Conservation (phyloP, 2,888 invertebrate species). For the Hoplodrina blanda region DNA sequence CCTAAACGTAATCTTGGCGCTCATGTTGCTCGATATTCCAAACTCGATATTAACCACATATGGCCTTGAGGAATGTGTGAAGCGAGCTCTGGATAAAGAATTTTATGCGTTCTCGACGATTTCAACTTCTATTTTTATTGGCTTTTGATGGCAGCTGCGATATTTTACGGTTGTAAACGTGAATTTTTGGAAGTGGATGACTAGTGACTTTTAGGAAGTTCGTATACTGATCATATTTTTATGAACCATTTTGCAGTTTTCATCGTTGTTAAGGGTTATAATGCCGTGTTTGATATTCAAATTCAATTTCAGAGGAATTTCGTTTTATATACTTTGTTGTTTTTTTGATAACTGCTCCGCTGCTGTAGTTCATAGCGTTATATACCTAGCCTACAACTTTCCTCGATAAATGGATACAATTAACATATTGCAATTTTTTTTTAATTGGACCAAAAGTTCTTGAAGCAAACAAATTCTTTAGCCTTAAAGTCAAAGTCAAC, state of each 20-base stretch:
- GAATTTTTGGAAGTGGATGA: slow-evolving; percentile 41
- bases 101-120: slow-evolving; percentile 51
- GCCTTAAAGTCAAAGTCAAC: too few species aligned
- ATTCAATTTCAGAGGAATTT: neutral
- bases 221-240: slow-evolving; percentile 23
- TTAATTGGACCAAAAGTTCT: too few species aligned
- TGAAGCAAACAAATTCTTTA: too few species aligned
- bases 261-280: neutral
- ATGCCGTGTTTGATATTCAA: slow-evolving; percentile 1
- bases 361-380: too few species aligned
- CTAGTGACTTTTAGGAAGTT: slow-evolving; percentile 19
- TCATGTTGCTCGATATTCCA: slow-evolving; percentile 21
- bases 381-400: too few species aligned
- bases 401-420: too few species aligned
- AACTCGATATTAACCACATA: slow-evolving; percentile 31
- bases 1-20: too few species aligned
- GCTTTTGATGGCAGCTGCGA: slow-evolving; percentile 47
- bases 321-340: neutral
- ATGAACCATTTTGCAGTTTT: slow-evolving; percentile 20
- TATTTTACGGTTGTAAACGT: slow-evolving; percentile 47
- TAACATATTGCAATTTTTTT: too few species aligned
- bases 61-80: slow-evolving; percentile 52
- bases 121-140: slow-evolving; percentile 53
- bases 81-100: slow-evolving; percentile 26
- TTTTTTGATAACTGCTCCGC: too few species aligned